These are phyloP conservation scores for Pandemis heparana DNA, from an alignment of 2,888 invertebrate species.

Conservation along the genomic window DNA sequence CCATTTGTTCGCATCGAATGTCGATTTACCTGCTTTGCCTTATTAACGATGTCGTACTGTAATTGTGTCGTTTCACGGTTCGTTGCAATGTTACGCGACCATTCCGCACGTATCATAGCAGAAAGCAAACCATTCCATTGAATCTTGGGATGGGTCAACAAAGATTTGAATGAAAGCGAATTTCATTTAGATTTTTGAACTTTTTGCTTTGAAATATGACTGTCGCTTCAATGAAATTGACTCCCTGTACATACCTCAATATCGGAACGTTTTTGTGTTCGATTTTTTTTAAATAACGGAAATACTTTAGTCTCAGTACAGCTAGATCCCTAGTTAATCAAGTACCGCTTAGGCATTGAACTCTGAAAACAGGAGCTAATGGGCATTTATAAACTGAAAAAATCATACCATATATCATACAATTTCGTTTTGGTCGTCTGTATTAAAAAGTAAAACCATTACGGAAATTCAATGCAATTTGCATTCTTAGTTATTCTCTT, in stretches of 20 bases:
- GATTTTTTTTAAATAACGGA: conserved; percentile 2
- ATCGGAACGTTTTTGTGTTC: conserved; percentile 36
- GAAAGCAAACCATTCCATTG: not conserved
- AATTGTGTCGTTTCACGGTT: conserved; percentile 11
- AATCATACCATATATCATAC: not conserved
- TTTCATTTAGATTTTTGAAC: not conserved
- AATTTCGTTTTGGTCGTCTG: not conserved
- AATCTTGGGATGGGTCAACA: not conserved
- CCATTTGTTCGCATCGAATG: no score
- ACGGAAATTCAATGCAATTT: not conserved
- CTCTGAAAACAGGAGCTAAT: not conserved
- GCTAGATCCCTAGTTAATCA: not conserved
- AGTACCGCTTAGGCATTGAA: not conserved
- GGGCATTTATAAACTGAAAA: not conserved
- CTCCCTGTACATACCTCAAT: conserved; percentile 21
- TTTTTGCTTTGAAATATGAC: conserved; percentile 1
- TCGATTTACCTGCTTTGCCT: not conserved
- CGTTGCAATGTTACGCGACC: conserved; percentile 15
- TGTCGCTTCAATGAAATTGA: conserved; percentile 11
- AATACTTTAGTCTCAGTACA: not conserved
- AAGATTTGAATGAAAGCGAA: not conserved
- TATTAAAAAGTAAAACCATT: not conserved
- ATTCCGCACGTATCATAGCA: not conserved
- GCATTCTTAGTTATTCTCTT: not conserved
- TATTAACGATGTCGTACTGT: conserved; percentile 7